Conservation (phyloP, 37 sponge, comb jelly and placozoan genomes). For the Cliona cf. orientalis region DNA sequence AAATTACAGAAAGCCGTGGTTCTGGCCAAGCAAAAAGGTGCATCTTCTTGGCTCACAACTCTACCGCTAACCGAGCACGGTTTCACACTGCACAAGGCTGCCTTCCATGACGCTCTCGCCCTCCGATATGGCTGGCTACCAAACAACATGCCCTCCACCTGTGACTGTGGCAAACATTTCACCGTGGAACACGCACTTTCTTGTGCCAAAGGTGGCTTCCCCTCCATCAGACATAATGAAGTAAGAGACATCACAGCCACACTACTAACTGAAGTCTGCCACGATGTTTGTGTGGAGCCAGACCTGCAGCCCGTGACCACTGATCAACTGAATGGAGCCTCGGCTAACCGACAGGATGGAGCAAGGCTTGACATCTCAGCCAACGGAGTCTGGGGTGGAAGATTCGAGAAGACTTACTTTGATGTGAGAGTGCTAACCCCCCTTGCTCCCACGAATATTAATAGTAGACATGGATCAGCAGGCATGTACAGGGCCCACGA, state of each 20-base stretch:
- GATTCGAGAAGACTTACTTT: constrained; percentile 37
- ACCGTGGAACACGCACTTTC: constrained; percentile 10
- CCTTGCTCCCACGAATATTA: constrained; percentile 18
- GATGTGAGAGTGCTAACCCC: constrained; percentile 52
- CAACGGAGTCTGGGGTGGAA: constrained; percentile 41
- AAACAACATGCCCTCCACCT: neutral
- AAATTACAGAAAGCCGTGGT: neutral
- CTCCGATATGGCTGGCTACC: constrained; percentile 6
- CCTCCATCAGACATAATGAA: too few relatives aligned
- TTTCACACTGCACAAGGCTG: neutral
- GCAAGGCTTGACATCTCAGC: constrained; percentile 26
- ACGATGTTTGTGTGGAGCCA: too few relatives aligned
- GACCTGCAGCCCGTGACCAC: constrained; percentile 28
- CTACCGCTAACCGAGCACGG: neutral
- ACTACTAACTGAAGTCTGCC: too few relatives aligned
- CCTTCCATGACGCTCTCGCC: neutral
- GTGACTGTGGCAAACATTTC: constrained; percentile 9
- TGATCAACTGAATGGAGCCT: constrained; percentile 15
- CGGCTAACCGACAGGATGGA: constrained; percentile 21
- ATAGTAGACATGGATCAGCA: neutral
- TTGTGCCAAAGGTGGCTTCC: constrained; percentile 6
- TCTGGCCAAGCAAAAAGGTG: constrained; percentile 13
- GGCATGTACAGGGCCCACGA: neutral
- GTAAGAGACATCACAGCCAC: too few relatives aligned
- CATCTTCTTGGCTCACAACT: neutral